Evolutionary conservation across 2,113 vertebrate species (phyloP).

Genomic region (Lepus europaeus): DNA sequence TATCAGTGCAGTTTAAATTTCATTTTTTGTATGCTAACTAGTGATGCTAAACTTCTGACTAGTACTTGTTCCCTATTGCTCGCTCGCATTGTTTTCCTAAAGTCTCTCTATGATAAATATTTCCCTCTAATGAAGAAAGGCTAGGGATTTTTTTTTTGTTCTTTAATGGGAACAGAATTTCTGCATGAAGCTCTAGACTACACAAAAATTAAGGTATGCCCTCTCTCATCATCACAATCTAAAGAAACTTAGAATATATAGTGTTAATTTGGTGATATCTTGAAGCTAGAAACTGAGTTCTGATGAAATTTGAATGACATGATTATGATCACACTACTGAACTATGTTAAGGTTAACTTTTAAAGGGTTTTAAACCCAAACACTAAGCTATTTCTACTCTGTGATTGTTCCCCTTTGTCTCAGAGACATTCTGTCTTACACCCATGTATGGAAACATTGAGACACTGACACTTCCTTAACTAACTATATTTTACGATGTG

Average conservation of each 20-base stretch:
- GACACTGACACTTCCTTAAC: neutral
- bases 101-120: slow-evolving; percentile 14
- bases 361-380: slow-evolving; percentile 12
- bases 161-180: neutral
- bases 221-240: neutral
- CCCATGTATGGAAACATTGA: neutral
- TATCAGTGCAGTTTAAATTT: neutral
- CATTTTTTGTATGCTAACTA: neutral
- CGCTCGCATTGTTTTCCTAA: neutral
- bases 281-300: slow-evolving; percentile 25
- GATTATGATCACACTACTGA: neutral
- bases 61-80: neutral
- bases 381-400: neutral
- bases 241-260: neutral
- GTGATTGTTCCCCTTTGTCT: neutral
- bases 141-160: slow-evolving; percentile 28
- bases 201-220: slow-evolving; percentile 24
- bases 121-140: slow-evolving; percentile 43
- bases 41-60: neutral
- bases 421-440: neutral
- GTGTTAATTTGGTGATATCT: neutral
- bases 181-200: neutral
- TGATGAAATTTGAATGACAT: neutral
- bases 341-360: neutral
- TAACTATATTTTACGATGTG: neutral